Base-by-base conservation (phyloP, 2,888 invertebrate species). In the Troides oblongomaculatus region DNA sequence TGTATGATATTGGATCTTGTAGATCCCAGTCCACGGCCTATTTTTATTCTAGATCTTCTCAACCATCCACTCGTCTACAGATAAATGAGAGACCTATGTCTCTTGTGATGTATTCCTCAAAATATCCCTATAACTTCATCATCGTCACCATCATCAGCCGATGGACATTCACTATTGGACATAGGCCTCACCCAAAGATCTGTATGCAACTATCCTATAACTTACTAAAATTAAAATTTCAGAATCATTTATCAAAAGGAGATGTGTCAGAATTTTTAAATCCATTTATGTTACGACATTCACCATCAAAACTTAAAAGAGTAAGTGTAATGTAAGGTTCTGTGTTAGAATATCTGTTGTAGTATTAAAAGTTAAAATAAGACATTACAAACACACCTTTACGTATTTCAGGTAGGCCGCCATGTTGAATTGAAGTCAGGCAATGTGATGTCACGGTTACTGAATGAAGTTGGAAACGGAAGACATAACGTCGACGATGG, bases 401-500 rank as follows among this genome's bases (percentile, higher is more conserved):
- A 30, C 4, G n/a, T 12, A 39, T 66, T 53, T 53, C 62, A 69
- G 69, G 23, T 69, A 21, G 4, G 62, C 57, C 69, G 69, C 56
- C 69, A 69, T 25, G n/a, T 50, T 12, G 60, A 62, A 50, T 12
- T 58, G 50, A 30, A 66, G 17, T 30, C 62, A 2, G 43, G 57
- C 7, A 66, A 62, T n/a, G 69, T 62, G 23, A 12, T 69, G 21
- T 53, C 61, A 10, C 69, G 65, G 18, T 30, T 69, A 46, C 17
- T 65, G 12, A 43, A 58, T 5, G 58, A 69, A 36, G 50, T 39
- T 12, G 61, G 39, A 21, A 50, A 66, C 17, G 57, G 30, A 60
- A 57, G 57, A 39, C 46, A 58, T 17, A 25, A 57, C 39, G n/a
- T 62, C 5, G 46, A 50, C 2, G 53, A 62, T 21, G 50, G 58